Evolutionary conservation across 2,888 invertebrate genomes (phyloP).

Genomic region (Polydesmus complanatus): DNA sequence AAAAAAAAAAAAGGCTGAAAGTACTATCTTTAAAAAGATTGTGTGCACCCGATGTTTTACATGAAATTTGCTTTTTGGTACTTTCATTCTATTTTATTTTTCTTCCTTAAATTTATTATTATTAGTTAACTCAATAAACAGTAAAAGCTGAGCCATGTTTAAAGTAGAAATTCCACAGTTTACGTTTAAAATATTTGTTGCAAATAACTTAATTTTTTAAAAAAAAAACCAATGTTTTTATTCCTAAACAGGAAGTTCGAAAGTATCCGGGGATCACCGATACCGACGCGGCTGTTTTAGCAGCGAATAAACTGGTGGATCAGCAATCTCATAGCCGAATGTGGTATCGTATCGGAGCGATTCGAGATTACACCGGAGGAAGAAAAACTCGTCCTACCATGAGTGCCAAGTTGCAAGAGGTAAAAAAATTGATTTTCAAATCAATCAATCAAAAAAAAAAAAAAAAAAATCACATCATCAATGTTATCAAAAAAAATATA

Average conservation of each 20-base stretch:
- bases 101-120: no score
- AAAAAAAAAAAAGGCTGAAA: no score
- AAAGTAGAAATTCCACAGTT: background rate
- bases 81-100: no score
- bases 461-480: background rate
- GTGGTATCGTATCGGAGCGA: slow-evolving; percentile 46
- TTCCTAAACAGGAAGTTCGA: slow-evolving; percentile 35
- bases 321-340: slow-evolving; percentile 39
- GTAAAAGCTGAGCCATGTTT: background rate
- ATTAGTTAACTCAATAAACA: background rate
- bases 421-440: no score
- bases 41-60: no score
- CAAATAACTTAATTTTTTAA: background rate
- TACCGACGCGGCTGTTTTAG: slow-evolving; percentile 40
- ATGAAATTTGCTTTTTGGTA: no score
- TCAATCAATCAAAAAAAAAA: background rate
- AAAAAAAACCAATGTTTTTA: background rate
- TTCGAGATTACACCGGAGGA: slow-evolving; percentile 38
- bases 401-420: slow-evolving; percentile 37
- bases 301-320: slow-evolving; percentile 39
- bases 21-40: no score
- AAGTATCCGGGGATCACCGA: slow-evolving; percentile 38
- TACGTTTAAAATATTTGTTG: background rate
- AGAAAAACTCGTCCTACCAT: slow-evolving; percentile 36
- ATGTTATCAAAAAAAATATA: background rate